Conservation (phyloP, 2,888 invertebrate species). For the Chrysolina oricalcia region DNA sequence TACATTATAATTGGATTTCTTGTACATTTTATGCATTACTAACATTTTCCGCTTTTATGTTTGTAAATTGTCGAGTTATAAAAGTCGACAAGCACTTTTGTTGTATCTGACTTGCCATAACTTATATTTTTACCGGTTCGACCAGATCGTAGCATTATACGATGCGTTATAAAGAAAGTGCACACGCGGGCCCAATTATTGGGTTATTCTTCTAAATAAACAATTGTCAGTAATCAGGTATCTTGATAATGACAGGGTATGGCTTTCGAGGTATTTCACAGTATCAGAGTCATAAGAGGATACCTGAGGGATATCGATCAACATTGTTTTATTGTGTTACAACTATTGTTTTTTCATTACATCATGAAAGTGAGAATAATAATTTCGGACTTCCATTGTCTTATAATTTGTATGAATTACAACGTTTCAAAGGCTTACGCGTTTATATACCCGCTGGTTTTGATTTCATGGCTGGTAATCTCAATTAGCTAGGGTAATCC, state of each 20-base stretch:
- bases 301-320: no score
- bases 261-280: neutral
- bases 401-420: no score
- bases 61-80: slow-evolving; percentile 60
- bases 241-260: neutral
- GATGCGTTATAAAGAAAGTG: slow-evolving; percentile 44
- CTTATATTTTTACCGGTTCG: slow-evolving; percentile 54
- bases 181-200: slow-evolving; percentile 41
- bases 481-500: no score
- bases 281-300: no score
- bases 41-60: slow-evolving; percentile 60
- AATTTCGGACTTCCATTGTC: no score
- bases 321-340: no score
- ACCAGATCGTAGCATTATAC: slow-evolving; percentile 46
- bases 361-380: no score
- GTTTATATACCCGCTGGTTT: no score
- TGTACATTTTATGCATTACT: slow-evolving; percentile 62
- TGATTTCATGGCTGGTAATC: no score
- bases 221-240: slow-evolving; percentile 7
- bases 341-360: no score
- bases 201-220: slow-evolving; percentile 29
- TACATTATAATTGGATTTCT: slow-evolving; percentile 64
- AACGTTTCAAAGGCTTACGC: no score
- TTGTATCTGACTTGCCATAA: slow-evolving; percentile 56
- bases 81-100: slow-evolving; percentile 57